Percentiles rank a stretch among this genome's conserved stretches.
Evolutionary conservation across 2,113 vertebrate species (phyloP).

Genomic region (Petromus typicus): DNA sequence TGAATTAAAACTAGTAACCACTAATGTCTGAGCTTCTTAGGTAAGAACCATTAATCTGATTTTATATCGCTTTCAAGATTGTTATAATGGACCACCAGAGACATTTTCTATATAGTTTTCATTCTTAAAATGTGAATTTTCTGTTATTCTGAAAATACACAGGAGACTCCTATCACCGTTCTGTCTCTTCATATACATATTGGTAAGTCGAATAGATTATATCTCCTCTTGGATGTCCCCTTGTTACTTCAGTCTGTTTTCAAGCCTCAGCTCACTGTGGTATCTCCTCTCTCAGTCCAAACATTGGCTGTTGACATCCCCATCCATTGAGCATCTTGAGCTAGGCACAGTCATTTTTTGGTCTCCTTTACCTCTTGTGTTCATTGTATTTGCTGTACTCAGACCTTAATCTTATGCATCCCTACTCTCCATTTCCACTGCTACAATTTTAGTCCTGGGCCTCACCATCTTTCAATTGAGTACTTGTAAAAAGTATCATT

Average conservation of each 20-base stretch:
- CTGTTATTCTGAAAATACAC: background rate
- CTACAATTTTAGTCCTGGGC: slow-evolving; percentile 11
- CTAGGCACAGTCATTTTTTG: background rate
- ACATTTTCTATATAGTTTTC: background rate
- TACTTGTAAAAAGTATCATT: background rate
- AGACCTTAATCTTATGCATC: background rate
- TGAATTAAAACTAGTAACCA: background rate
- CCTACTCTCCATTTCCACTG: background rate
- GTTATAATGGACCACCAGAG: background rate
- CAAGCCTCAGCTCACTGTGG: background rate
- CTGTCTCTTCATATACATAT: background rate
- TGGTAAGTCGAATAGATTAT: background rate
- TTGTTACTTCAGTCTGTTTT: background rate
- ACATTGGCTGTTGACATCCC: background rate
- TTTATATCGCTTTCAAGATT: slow-evolving; percentile 44
- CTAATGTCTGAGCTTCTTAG: background rate
- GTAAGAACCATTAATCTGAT: background rate
- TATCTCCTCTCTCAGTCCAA: background rate
- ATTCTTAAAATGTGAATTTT: background rate
- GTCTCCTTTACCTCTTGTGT: background rate
- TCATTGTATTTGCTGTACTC: background rate
- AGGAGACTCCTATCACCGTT: background rate
- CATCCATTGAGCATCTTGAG: background rate
- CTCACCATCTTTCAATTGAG: background rate
- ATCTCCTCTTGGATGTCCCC: background rate